phyloP scores from a whole-genome alignment of 2,797 vertebrate species.

The Pteronotus mesoamericanus region DNA sequence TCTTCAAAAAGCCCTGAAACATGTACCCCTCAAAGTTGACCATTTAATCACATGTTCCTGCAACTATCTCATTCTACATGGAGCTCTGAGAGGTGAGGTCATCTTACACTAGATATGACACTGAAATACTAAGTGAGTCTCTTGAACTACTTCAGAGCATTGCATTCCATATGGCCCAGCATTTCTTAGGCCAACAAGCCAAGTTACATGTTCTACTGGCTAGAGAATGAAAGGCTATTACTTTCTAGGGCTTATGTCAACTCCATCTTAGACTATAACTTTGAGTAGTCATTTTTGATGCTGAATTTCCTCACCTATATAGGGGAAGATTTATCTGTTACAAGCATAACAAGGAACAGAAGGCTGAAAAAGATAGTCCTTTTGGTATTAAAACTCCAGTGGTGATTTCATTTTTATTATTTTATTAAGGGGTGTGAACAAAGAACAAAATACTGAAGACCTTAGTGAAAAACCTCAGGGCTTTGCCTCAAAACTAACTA shows the following conservation, averaged over 20 bases:
- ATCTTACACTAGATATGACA: neutral
- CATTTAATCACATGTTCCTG: neutral
- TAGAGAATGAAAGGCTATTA: neutral
- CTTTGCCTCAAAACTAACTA: constrained; percentile 7
- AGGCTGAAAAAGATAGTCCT: neutral
- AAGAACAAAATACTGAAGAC: constrained; percentile 18
- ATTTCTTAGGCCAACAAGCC: neutral
- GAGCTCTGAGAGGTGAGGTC: neutral
- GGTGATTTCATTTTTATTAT: constrained; percentile 17
- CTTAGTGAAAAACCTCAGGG: neutral
- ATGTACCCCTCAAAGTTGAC: neutral
- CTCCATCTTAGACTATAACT: neutral
- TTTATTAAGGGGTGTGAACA: neutral
- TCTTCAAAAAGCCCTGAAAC: neutral
- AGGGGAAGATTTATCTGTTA: neutral
- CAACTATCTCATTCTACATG: neutral
- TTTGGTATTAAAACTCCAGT: neutral
- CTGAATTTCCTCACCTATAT: neutral
- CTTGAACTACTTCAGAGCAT: neutral
- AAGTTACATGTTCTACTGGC: neutral
- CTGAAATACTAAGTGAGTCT: neutral
- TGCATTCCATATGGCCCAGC: neutral
- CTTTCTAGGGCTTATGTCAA: neutral
- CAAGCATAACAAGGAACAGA: neutral
- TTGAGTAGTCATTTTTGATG: neutral